phyloP scores from a whole-genome alignment of 2,113 vertebrate genomes.

The Plecotus auritus region DNA sequence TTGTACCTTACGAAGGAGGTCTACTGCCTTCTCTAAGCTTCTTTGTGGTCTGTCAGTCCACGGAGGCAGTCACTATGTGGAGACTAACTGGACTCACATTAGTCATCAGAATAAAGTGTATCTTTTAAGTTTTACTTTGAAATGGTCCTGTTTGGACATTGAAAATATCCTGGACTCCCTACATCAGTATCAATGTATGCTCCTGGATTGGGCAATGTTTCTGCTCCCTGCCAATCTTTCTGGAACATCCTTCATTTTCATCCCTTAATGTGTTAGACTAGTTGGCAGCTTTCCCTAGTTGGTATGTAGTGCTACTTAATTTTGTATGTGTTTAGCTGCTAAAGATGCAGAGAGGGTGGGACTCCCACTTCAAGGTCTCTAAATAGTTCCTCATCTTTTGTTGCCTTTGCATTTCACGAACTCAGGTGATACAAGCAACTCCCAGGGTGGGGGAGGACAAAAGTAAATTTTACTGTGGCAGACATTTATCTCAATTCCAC shows the following conservation, averaged over 20 bases:
- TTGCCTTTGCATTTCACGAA: not conserved
- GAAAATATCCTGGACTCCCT: not conserved
- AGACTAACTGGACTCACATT: not conserved
- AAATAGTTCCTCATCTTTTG: not conserved
- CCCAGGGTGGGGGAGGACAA: not conserved
- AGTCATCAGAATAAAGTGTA: not conserved
- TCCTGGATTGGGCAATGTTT: not conserved
- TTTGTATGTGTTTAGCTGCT: not conserved
- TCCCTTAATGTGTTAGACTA: not conserved
- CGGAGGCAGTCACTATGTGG: not conserved
- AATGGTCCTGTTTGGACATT: not conserved
- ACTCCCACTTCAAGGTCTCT: not conserved
- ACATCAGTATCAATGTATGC: not conserved
- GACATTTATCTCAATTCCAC: not conserved
- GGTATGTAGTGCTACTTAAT: not conserved
- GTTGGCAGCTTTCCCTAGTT: not conserved
- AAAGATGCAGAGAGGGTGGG: not conserved
- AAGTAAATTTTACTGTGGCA: not conserved
- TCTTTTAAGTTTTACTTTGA: not conserved
- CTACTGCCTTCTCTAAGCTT: not conserved
- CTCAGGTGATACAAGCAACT: not conserved
- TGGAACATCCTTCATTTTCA: not conserved
- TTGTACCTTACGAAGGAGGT: not conserved
- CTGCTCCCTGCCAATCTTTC: not conserved
- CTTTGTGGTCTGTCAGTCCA: not conserved